Base-by-base conservation (phyloP, 2,888 invertebrate species). In the Rhingia campestris region DNA sequence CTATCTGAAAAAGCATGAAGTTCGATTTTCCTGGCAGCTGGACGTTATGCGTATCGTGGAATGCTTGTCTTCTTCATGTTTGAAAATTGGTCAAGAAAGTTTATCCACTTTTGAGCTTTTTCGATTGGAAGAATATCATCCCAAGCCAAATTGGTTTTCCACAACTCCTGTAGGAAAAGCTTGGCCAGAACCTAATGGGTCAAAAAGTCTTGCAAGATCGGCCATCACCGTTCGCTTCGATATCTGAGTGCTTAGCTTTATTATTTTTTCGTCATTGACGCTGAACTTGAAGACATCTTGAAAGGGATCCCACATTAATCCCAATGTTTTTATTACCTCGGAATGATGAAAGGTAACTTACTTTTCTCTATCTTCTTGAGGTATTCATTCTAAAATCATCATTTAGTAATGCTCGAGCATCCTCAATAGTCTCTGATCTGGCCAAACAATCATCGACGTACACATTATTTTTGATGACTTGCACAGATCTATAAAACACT, bases 271-370 rank as follows among this genome's bases (percentile, higher is more conserved):
- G 14, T 41, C 53, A 10, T 66, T 32, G 39, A 51, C 39, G 6
- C 66, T 53, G 39, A 49, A 66, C 14, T 51, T 41, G 41, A 54
- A 64, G 14, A n/a, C 10, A 30, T 63, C 49, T 6, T 32, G 30
- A n/a, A 14, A 32, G 6, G 64, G 64, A 51, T 64, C 51, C 64
- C 51, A 64, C 51, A 64, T 64, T 51, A 64, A 47, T 51, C 64
- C 41, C 12, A 64, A 51, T n/a, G 51, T 64, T 64, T 47, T 47
- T 22, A 22, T 22, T 22, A 22, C 22, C 22, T 22, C 22, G 22
- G 22, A 22, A 22, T 22, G 22, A 22, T 22, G 22, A 22, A 22
- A 22, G 1, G 22, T 22, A 22, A 22, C 22, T 2, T 2, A 22
- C 22, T 22, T 22, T 22, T 22, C 22, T 22, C 1, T 22, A 22